Evolutionary conservation across 2,888 invertebrate genomes (phyloP), one percentile per base, ranked within the genome.

Genomic region (Nudaria mundana): DNA sequence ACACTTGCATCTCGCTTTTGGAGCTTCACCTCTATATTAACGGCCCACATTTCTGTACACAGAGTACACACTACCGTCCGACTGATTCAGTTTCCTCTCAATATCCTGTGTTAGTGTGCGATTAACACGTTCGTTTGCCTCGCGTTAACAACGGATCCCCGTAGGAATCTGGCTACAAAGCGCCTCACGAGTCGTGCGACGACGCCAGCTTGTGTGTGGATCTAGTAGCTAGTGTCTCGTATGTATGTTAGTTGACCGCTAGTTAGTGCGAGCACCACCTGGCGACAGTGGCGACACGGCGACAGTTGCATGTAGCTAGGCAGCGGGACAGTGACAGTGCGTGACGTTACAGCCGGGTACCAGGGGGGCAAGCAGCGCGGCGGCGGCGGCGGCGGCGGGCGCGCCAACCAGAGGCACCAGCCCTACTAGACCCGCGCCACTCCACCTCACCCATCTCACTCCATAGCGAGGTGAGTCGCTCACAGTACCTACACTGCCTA

Each of bases 321-420:
- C 32, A 25, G 38, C 38, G 16, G n/a, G n/a, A n/a, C n/a, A n/a
- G 46, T 46, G 52, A 48, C 31, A 52, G 59, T 48, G 57, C 53
- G 53, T 61, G 66, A 68, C 75, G 73, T 79, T 78, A 67, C 87
- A 83, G 89, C 89, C 67, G 90, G 93, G 79, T 94, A 93, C 90
- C 92, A 92, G 77, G 94, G 95, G 73, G 95, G 95, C 87, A 95
- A 95, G 91, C 95, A 95, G 90, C 92, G 94, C 80, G 94, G 95
- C 73, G 90, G 91, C 68, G 91, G 92, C 63, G 92, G 93, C 77
- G 92, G 93, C 71, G 91, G 85, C 92, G 92, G 92, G 56, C 93
- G 93, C 72, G 91, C 93, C 77, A 95, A 94, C 90, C 95, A 94
- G 89, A 93, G 95, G 92, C 95, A 95, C 91, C 95, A 95, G 90